Evolutionary conservation across 2,888 invertebrate species (phyloP), one percentile per base, ranked within the genome.

Genomic region (Steinernema carpocapsae): DNA sequence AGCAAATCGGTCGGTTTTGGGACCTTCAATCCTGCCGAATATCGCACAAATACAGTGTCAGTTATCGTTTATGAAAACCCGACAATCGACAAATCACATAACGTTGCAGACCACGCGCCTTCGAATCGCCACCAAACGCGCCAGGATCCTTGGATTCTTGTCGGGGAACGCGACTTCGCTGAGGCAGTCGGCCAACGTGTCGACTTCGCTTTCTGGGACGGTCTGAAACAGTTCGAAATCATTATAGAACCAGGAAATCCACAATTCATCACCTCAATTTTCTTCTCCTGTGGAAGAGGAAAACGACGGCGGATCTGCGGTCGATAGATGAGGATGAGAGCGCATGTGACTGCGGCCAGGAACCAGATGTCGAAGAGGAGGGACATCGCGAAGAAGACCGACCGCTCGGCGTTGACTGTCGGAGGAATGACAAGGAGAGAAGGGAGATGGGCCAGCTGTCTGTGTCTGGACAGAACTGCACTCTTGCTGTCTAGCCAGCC

Each of bases 311-410:
- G 51, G 19, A 19, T 19, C n/a, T 19, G 51, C 10, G 51, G 51
- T 17, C 12, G 51, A 19, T 51, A 51, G 51, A 51, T 14, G 51
- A 51, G 51, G 51, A 51, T 19, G 51, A 51, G 19, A 19, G n/a
- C 51, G 51, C 51, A 51, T 10, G 51, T 17, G 51, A 51, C n/a
- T 10, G 51, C 51, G 12, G 51, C 51, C 12, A 51, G 12, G 19
- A 51, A 51, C 51, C 51, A 51, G n/a, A 51, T 19, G 51, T 51
- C 51, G 51, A 51, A 51, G 51, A 51, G 6, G 14, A 51, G 51
- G 6, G 51, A 51, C 51, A 51, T 51, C 43, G n/a, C n/a, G n/a
- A n/a, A n/a, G n/a, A n/a, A n/a, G n/a, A n/a, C n/a, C n/a, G n/a
- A n/a, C n/a, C n/a, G n/a, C n/a, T n/a, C n/a, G n/a, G n/a, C n/a